Percentiles rank a stretch among this genome's conserved stretches.
phyloP scores from a whole-genome alignment of 2,888 invertebrate genomes.

The Barypeithes pellucidus region DNA sequence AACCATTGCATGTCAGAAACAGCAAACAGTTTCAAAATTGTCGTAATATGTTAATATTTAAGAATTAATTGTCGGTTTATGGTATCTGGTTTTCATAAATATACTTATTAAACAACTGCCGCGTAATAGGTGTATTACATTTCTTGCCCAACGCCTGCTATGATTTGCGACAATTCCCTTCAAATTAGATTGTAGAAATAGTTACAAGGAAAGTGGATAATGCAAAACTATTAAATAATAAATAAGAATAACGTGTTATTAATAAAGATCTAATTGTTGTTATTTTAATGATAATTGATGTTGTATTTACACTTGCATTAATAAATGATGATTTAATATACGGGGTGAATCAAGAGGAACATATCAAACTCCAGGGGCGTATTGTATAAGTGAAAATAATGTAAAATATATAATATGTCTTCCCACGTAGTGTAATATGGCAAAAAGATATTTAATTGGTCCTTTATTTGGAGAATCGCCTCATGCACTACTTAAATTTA shows the following conservation, averaged over 20 bases:
- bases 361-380: too few species aligned
- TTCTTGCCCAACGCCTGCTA: slow-evolving; percentile 28
- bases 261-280: slow-evolving; percentile 24
- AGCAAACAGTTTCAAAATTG: slow-evolving; percentile 7
- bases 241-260: background rate
- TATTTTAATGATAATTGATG: background rate
- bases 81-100: slow-evolving; percentile 26
- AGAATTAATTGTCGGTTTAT: slow-evolving; percentile 17
- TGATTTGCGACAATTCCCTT: slow-evolving; percentile 28
- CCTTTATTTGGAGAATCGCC: too few species aligned
- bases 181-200: slow-evolving; percentile 29
- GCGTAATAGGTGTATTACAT: slow-evolving; percentile 25
- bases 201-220: slow-evolving; percentile 20
- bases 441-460: too few species aligned
- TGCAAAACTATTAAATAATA: slow-evolving; percentile 11
- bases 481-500: too few species aligned
- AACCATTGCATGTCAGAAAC: background rate
- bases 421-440: too few species aligned
- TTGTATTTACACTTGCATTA: too few species aligned
- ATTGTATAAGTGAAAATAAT: too few species aligned
- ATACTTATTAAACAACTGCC: slow-evolving; percentile 16
- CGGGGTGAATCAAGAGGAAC: too few species aligned
- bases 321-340: too few species aligned
- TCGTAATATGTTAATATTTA: slow-evolving; percentile 8
- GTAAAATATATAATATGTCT: too few species aligned